Percentiles rank a stretch among this genome's conserved stretches.
These are phyloP conservation scores for Lithophane semibrunnea DNA, from an alignment of 2,888 invertebrate species.

Conservation along the genomic window DNA sequence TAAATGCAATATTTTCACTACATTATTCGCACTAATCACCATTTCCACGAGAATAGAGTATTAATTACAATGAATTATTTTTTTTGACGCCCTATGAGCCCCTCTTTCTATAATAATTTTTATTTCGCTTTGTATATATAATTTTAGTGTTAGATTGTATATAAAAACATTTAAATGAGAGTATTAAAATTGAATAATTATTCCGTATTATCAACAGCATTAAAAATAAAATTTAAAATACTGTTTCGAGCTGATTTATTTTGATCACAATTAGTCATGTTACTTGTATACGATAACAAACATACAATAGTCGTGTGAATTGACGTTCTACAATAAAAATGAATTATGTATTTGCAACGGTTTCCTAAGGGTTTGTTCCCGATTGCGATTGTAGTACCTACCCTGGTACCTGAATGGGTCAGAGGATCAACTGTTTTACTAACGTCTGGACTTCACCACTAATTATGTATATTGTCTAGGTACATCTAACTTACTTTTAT, in stretches of 20 bases:
- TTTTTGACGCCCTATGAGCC: no score
- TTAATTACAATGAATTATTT: neutral
- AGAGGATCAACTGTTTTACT: neutral
- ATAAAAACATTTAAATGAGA: no score
- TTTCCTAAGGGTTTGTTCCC: neutral
- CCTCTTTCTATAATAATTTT: no score
- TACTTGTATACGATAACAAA: neutral
- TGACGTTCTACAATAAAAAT: slow-evolving; percentile 5
- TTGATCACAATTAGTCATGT: neutral
- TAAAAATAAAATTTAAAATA: neutral
- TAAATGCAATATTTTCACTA: neutral
- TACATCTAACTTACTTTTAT: neutral
- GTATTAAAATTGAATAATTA: neutral
- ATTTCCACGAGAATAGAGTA: neutral
- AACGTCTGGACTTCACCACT: neutral
- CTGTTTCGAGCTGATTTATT: neutral
- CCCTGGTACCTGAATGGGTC: neutral
- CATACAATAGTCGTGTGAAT: neutral
- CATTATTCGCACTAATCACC: neutral
- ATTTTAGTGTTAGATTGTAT: no score
- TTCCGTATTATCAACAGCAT: neutral
- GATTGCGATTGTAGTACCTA: neutral
- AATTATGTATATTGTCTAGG: neutral
- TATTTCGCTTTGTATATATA: no score
- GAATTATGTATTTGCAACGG: neutral